Evolutionary conservation across 2,113 vertebrate genomes (phyloP), one percentile per base, ranked within the genome.

Genomic region (Oryzias celebensis): DNA sequence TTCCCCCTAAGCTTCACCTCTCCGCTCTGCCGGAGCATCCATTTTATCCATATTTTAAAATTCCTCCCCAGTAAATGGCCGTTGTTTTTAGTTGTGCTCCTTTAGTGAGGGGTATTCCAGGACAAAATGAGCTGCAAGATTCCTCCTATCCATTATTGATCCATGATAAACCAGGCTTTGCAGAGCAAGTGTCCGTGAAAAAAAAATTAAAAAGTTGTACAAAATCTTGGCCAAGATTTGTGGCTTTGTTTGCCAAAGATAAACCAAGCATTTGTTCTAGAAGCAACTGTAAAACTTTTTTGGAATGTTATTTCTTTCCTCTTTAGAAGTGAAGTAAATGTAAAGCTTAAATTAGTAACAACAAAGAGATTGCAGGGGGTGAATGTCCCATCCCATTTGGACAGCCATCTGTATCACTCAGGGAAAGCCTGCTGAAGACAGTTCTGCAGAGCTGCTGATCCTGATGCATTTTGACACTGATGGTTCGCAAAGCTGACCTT

Each of bases 381-480:
- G 20, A 15, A 14, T 6, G 17, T 52, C 45, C 10, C 47, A 64
- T 20, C 48, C 49, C 43, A n/a, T 23, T 52, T 52, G 14, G 14
- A 55, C 71, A 71, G 61, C 65, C 71, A 80, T 84, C 80, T 69
- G 67, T 73, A 81, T 77, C 78, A 82, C 70, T 85, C 77, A 65
- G 60, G 55, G 78, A 79, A 69, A 71, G 71, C 44, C 65, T 80
- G 70, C 54, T 22, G 2, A 1, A 70, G 61, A 77, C 80, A 79
- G 75, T 71, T 70, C 66, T 55, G 53, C 64, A 64, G 62, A 73
- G 71, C 48, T 10, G 48, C 75, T 91, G 89, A 90, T 80, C 68
- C 78, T 91, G 87, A 91, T 91, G 85, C 66, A 42, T 77, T 71
- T 63, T 84, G 90, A 91, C 90, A 84, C 86, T 90, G 90, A 91